These are phyloP conservation scores for Parauchenoglanis punctatus DNA, from an alignment of 2,797 vertebrate species.

Conservation along the genomic window DNA sequence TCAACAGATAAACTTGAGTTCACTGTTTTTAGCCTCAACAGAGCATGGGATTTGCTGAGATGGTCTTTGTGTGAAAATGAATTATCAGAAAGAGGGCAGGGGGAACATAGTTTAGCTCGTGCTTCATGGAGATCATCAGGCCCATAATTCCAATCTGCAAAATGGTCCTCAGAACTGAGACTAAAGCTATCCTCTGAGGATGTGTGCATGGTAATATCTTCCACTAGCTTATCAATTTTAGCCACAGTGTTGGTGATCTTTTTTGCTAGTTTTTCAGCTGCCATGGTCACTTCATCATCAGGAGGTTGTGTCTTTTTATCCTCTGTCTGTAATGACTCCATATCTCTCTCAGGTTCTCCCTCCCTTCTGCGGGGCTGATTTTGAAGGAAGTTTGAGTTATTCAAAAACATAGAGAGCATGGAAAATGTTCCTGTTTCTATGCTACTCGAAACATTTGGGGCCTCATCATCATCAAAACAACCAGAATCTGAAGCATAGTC, in stretches of 20 bases:
- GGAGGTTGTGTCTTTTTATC: conserved; percentile 71
- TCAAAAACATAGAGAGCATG: conserved; percentile 91
- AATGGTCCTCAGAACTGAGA: conserved; percentile 93
- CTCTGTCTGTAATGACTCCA: conserved; percentile 62
- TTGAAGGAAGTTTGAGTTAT: conserved; percentile 87
- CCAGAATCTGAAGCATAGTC: conserved; percentile 97
- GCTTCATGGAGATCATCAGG: conserved; percentile 84
- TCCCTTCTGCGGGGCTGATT: conserved; percentile 83
- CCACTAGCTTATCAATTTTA: conserved; percentile 93
- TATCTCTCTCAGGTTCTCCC: conserved; percentile 81
- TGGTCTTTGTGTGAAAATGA: conserved; percentile 79
- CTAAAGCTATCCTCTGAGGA: conserved; percentile 98
- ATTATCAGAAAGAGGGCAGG: conserved; percentile 84
- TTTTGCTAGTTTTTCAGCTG: conserved; percentile 87
- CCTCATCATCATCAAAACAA: conserved; percentile 95
- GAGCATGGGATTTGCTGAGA: conserved; percentile 80
- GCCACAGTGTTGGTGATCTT: conserved; percentile 93
- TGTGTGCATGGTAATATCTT: conserved; percentile 95
- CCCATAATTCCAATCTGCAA: conserved; percentile 88
- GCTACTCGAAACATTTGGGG: conserved; percentile 84
- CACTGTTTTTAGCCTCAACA: conserved; percentile 85
- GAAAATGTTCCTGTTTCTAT: conserved; percentile 88
- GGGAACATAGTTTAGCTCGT: conserved; percentile 89
- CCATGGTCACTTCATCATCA: conserved; percentile 80
- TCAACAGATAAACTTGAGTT: conserved; percentile 91